Percentiles rank a stretch among this genome's conserved stretches.
Evolutionary conservation across 2,888 invertebrate species (phyloP).

Genomic region (Timandra comae): DNA sequence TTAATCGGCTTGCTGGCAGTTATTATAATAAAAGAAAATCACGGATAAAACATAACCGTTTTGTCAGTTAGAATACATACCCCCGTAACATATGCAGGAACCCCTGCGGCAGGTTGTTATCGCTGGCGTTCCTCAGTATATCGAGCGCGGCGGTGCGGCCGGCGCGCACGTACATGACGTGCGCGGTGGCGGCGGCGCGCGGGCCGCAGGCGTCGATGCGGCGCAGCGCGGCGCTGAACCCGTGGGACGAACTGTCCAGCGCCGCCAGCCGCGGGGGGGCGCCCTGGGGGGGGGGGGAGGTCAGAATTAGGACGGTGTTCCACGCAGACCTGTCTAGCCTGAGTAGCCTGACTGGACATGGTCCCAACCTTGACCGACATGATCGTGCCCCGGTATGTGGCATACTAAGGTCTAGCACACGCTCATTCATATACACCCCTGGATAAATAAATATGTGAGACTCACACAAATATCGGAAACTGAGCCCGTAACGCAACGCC

Average conservation of each 20-base stretch:
- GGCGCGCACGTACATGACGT: conserved; percentile 94
- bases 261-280: conserved; percentile 79
- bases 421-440: no score
- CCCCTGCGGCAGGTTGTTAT: conserved; percentile 80
- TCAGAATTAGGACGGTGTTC: no score
- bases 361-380: no score
- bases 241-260: conserved; percentile 81
- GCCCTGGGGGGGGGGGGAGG: conserved; percentile 39
- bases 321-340: no score
- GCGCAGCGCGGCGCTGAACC: conserved; percentile 88
- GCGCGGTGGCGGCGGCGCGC: conserved; percentile 93
- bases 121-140: conserved; percentile 86
- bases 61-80: conserved; percentile 14
- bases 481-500: no score
- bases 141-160: conserved; percentile 87
- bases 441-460: no score
- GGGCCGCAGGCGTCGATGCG: conserved; percentile 90
- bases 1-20: no score
- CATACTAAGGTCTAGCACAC: neutral
- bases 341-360: no score
- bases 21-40: no score
- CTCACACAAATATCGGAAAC: no score
- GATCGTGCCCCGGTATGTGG: no score
- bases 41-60: no score
- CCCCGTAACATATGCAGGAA: conserved; percentile 64